Evolutionary conservation across 23 tunicate species (phyloP).

Genomic region (Ciona savignyi): DNA sequence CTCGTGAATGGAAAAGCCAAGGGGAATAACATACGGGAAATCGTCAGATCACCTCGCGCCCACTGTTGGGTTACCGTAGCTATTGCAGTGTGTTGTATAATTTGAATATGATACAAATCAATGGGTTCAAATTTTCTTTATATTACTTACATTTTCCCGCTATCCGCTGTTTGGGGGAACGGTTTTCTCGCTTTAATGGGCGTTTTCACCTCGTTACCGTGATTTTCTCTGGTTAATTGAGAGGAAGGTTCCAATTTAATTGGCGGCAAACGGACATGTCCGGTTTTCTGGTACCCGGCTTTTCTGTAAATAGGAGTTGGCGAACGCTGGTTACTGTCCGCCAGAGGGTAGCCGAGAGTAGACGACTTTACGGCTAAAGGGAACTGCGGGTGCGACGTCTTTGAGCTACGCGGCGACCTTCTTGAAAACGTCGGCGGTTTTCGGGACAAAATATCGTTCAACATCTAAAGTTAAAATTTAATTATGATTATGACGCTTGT

Average conservation of each 20-base stretch:
- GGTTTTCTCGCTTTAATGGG: background rate
- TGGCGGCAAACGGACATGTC: conserved; percentile 13
- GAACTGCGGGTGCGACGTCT: background rate
- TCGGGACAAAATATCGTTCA: conserved; percentile 1
- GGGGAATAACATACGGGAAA: no score
- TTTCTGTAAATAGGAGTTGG: background rate
- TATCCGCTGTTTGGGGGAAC: background rate
- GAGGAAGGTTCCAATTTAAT: background rate
- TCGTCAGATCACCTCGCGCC: no score
- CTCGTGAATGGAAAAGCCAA: no score
- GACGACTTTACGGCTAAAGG: background rate
- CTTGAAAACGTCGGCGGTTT: conserved; percentile 2
- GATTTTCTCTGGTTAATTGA: background rate
- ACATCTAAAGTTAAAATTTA: background rate
- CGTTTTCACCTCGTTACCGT: background rate
- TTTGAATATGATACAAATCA: no score
- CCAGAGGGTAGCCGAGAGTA: conserved; percentile 15
- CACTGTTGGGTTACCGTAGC: no score
- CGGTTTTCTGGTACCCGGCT: conserved; percentile 16
- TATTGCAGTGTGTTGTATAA: no score
- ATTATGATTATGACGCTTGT: no score
- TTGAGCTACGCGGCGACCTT: background rate
- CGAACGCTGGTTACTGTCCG: background rate
- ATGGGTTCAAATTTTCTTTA: no score
- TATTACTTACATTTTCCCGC: background rate